A percentile compares a stretch with the other conserved stretches of the same genome.
phyloP scores from a whole-genome alignment of 2,888 invertebrate genomes.

The Hesperia comma region DNA sequence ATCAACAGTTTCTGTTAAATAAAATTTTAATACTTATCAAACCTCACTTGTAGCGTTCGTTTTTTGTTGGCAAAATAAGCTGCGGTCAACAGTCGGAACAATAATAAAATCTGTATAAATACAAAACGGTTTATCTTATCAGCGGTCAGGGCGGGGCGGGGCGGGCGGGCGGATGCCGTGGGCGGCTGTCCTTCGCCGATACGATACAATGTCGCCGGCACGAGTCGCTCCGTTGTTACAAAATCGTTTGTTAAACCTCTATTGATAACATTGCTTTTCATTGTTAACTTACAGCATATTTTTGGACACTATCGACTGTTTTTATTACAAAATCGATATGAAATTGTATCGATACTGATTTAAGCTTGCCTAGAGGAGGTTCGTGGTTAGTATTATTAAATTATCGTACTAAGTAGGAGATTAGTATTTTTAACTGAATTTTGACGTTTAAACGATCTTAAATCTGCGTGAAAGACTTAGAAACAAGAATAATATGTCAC shows the following conservation, averaged over 20 bases:
- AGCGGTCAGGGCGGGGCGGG: slow-evolving; percentile 45
- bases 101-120: slow-evolving; percentile 42
- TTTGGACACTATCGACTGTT: too few species aligned
- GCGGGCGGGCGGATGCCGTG: slow-evolving; percentile 65
- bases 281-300: neutral
- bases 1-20: neutral
- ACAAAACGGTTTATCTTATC: slow-evolving; percentile 60
- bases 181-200: slow-evolving; percentile 76
- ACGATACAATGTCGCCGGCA: slow-evolving; percentile 53
- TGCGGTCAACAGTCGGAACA: slow-evolving; percentile 33
- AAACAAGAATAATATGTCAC: slow-evolving; percentile 56
- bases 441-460: neutral
- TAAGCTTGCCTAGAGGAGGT: neutral
- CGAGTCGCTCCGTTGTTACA: slow-evolving; percentile 46
- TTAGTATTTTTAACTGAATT: slow-evolving; percentile 2
- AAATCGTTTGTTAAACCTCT: slow-evolving; percentile 33
- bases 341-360: too few species aligned
- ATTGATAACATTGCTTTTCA: slow-evolving; percentile 17
- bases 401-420: too few species aligned
- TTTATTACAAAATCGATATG: neutral
- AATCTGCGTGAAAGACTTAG: slow-evolving; percentile 32
- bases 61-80: slow-evolving; percentile 15
- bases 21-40: neutral
- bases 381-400: neutral
- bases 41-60: neutral